These are phyloP conservation scores for Meteorus colon DNA, from an alignment of 2,888 invertebrate species.

Conservation along the genomic window DNA sequence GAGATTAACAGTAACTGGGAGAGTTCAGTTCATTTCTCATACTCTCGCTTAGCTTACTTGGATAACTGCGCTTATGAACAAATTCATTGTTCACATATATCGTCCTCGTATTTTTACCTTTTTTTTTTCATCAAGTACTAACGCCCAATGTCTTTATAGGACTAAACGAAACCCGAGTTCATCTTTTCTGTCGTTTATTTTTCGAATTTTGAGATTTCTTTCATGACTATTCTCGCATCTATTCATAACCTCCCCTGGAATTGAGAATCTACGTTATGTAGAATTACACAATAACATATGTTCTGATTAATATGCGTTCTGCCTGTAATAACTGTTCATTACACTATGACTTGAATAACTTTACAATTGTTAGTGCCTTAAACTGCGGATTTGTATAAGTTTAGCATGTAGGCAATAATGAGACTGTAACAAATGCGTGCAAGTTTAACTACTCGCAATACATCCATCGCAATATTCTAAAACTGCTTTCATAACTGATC, in stretches of 20 bases:
- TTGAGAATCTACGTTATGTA: background rate
- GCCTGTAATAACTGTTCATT: background rate
- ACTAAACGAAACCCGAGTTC: background rate
- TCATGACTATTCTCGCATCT: background rate
- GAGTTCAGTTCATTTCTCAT: slow-evolving; percentile 18
- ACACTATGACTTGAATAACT: background rate
- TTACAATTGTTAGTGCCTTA: slow-evolving; percentile 9
- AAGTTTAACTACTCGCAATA: slow-evolving; percentile 13
- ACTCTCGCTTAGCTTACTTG: slow-evolving; percentile 9
- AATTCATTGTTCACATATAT: background rate
- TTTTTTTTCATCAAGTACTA: slow-evolving; percentile 9
- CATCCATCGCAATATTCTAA: background rate
- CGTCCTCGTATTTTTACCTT: background rate
- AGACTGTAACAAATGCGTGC: slow-evolving; percentile 23
- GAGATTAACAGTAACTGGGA: slow-evolving; percentile 26
- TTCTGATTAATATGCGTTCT: background rate
- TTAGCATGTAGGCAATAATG: background rate
- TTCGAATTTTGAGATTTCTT: background rate
- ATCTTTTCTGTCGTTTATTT: background rate
- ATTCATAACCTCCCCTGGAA: background rate
- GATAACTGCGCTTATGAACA: slow-evolving; percentile 7
- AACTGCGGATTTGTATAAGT: slow-evolving; percentile 11
- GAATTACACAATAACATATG: background rate
- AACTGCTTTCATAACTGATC: slow-evolving; percentile 18
- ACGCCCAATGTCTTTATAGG: slow-evolving; percentile 2